A percentile compares a stretch with the other conserved stretches of the same genome.
Evolutionary conservation across 2,888 invertebrate species (phyloP).

Genomic region (Parapristionchus giblindavisi): DNA sequence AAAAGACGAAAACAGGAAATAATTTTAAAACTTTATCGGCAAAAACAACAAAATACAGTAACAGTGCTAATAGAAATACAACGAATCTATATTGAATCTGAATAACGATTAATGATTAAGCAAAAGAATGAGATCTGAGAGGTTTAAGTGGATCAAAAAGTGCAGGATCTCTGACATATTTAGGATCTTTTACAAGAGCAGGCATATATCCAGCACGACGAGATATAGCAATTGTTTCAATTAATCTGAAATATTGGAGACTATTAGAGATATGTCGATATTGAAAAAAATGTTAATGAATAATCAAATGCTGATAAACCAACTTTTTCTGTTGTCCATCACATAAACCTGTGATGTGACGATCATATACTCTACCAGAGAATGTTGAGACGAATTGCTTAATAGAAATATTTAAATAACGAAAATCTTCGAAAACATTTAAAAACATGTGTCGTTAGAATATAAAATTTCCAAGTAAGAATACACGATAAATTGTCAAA

Average conservation of each 20-base stretch:
- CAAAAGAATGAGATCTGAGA: slow-evolving; percentile 66
- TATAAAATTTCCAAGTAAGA: not conserved
- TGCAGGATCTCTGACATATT: slow-evolving; percentile 86
- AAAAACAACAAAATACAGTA: no score
- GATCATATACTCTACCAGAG: slow-evolving; percentile 89
- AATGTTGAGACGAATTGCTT: slow-evolving; percentile 86
- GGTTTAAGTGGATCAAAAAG: slow-evolving; percentile 89
- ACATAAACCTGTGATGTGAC: slow-evolving; percentile 92
- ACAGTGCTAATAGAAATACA: no score
- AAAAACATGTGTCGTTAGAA: no score
- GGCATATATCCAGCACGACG: slow-evolving; percentile 79
- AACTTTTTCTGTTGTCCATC: slow-evolving; percentile 60
- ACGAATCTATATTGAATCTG: not conserved
- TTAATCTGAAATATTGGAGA: slow-evolving; percentile 36
- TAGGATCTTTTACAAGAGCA: slow-evolving; percentile 81
- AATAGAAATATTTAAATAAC: slow-evolving; percentile 2
- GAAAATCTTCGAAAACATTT: not conserved
- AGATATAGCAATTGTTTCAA: slow-evolving; percentile 52
- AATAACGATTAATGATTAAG: slow-evolving; percentile 34
- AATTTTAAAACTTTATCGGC: no score
- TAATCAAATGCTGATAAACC: not conserved
- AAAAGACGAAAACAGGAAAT: no score
- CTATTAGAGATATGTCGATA: not conserved
- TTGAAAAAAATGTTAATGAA: not conserved
- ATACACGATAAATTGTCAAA: no score